Evolutionary conservation across 2,888 invertebrate species (phyloP).

Genomic region (Abscondita cerata): DNA sequence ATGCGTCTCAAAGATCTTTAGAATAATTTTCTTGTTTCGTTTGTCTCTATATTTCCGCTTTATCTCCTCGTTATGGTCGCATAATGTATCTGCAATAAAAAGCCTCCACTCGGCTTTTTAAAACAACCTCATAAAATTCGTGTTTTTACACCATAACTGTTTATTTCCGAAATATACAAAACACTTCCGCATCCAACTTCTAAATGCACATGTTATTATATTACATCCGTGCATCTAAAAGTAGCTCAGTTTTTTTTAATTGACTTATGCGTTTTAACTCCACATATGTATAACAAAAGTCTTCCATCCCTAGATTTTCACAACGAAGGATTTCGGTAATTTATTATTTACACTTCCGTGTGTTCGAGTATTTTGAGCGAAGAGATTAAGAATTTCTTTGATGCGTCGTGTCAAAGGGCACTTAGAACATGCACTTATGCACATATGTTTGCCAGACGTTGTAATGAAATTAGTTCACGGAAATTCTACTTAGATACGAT

Average conservation of each 20-base stretch:
- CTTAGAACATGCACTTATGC: slow-evolving; percentile 2
- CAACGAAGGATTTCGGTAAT: slow-evolving; percentile 1
- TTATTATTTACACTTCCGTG: slow-evolving; percentile 16
- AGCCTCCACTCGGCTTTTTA: too few species aligned
- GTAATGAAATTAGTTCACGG: too few species aligned
- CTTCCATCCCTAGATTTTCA: too few species aligned
- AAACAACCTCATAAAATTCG: too few species aligned
- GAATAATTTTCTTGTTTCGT: slow-evolving; percentile 19
- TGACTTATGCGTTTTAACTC: neutral
- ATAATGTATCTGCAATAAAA: slow-evolving; percentile 12
- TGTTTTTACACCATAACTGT: too few species aligned
- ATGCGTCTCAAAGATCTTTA: slow-evolving; percentile 17
- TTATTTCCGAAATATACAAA: too few species aligned
- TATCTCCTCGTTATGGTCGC: slow-evolving; percentile 16
- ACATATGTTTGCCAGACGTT: neutral
- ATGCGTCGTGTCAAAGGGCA: slow-evolving; percentile 11
- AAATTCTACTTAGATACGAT: too few species aligned
- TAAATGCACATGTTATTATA: too few species aligned
- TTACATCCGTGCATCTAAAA: too few species aligned
- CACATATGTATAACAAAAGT: too few species aligned
- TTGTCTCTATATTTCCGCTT: slow-evolving; percentile 13
- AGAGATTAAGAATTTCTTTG: neutral
- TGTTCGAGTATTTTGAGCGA: slow-evolving; percentile 9
- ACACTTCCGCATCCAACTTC: too few species aligned
- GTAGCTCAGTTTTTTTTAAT: too few species aligned